Evolutionary conservation across 2,797 vertebrate species (phyloP), one percentile per base, ranked within the genome.

Genomic region (Chlorospingus semifuscus): DNA sequence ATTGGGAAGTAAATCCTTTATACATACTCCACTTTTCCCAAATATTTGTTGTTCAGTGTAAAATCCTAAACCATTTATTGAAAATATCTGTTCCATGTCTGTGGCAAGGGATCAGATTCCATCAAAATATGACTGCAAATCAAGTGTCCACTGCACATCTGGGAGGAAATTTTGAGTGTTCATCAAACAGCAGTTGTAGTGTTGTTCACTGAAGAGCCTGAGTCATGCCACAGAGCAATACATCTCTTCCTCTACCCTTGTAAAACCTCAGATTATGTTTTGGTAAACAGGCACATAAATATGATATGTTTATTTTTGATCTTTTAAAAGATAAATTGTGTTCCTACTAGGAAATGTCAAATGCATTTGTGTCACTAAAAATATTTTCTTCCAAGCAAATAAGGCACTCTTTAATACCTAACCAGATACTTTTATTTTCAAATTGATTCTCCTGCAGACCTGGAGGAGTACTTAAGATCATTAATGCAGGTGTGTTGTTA

Each of bases 261-360:
- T 79, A 86, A 86, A 83, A 79, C n/a, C 64, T 61, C 34, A 60
- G 61, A 76, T 75, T 87, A 23, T 88, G 24, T 84, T 94, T 88
- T 82, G 74, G 80, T 94, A 82, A 89, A 87, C 70, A 93, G 81
- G 37, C 30, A 69, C 23, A 55, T 84, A 79, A 93, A 92, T 64
- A 65, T 69, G 84, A 94, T 72, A 75, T 61, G 53, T 39, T 91
- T 78, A 29, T 46, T 83, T 83, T 79, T 95, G 6, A 72, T 91
- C 50, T 59, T 86, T 65, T 88, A 50, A 70, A 91, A 95, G 92
- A 77, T 70, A 93, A 86, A 76, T 44, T 56, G 17, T 47, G 29
- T 63, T 95, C 26, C 34, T 88, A 78, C 15, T 47, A 59, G 52
- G 34, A 94, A 95, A 95, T 60, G 47, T 87, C 85, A 90, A 74